Evolutionary conservation across 2,797 vertebrate species (phyloP).

Genomic region (Hipposideros larvatus): DNA sequence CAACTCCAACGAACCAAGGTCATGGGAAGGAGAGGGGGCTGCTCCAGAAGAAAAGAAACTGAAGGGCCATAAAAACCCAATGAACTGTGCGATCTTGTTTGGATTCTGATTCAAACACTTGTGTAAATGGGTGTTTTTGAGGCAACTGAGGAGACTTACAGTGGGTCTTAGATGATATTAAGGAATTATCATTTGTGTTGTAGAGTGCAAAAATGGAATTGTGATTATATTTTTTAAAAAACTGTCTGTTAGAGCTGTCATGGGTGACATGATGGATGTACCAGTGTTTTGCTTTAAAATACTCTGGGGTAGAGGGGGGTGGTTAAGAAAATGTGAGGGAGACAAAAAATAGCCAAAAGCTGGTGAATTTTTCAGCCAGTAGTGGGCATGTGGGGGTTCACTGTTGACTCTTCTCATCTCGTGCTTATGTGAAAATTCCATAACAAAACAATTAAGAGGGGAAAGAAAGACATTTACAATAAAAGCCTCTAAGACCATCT

Average conservation of each 20-base stretch:
- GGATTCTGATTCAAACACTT: not conserved
- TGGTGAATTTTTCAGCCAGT: not conserved
- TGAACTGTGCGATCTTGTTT: not conserved
- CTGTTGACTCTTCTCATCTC: not conserved
- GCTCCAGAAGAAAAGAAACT: not conserved
- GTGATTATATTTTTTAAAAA: not conserved
- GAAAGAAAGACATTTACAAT: not conserved
- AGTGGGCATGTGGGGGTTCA: not conserved
- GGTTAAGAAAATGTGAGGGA: not conserved
- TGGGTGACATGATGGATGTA: not conserved
- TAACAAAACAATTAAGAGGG: not conserved
- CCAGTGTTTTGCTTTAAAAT: not conserved
- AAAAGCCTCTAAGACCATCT: not conserved
- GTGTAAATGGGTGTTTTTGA: not conserved
- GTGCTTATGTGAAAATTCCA: not conserved
- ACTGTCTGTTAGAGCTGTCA: not conserved
- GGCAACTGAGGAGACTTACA: not conserved
- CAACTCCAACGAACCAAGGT: not conserved
- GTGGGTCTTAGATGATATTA: not conserved
- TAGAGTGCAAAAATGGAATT: not conserved
- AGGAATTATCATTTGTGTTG: not conserved
- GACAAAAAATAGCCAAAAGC: not conserved
- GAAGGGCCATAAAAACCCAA: not conserved
- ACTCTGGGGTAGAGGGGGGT: not conserved
- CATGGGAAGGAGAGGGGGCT: not conserved